phyloP scores from a whole-genome alignment of 2,888 invertebrate species.

The Thymelicus lineola region DNA sequence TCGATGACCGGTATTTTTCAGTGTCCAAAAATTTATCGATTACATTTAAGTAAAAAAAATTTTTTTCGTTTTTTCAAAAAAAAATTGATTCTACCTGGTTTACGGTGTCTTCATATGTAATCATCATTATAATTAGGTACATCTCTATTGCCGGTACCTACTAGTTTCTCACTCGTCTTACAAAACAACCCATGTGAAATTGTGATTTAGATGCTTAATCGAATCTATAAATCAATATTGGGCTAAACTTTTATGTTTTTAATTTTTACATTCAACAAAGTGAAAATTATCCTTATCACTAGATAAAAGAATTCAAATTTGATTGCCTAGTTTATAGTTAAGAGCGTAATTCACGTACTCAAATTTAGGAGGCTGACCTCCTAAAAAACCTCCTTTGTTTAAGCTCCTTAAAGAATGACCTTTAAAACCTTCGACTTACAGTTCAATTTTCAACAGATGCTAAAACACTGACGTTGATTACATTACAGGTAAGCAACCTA shows the following conservation, averaged over 20 bases:
- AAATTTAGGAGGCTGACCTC: not conserved
- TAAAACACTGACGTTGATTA: not conserved
- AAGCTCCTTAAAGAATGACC: not conserved
- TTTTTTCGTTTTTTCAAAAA: no score
- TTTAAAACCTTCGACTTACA: not conserved
- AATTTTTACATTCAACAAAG: not conserved
- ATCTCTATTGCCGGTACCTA: no score
- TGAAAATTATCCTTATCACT: not conserved
- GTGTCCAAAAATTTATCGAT: no score
- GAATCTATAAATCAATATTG: slow-evolving; percentile 13
- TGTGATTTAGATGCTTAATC: slow-evolving; percentile 19
- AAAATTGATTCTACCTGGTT: no score
- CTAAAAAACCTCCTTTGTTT: no score
- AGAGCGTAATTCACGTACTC: no score
- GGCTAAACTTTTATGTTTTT: not conserved
- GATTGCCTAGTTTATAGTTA: not conserved
- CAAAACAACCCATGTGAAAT: slow-evolving; percentile 25
- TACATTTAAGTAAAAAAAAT: no score
- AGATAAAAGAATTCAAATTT: not conserved
- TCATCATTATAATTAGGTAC: no score
- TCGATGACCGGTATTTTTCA: no score
- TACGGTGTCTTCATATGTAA: no score
- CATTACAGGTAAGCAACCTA: slow-evolving; percentile 1
- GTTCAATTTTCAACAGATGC: not conserved
- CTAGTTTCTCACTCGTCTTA: not conserved